Conservation (phyloP, 2,888 invertebrate genomes). For the Sycophila texana region DNA sequence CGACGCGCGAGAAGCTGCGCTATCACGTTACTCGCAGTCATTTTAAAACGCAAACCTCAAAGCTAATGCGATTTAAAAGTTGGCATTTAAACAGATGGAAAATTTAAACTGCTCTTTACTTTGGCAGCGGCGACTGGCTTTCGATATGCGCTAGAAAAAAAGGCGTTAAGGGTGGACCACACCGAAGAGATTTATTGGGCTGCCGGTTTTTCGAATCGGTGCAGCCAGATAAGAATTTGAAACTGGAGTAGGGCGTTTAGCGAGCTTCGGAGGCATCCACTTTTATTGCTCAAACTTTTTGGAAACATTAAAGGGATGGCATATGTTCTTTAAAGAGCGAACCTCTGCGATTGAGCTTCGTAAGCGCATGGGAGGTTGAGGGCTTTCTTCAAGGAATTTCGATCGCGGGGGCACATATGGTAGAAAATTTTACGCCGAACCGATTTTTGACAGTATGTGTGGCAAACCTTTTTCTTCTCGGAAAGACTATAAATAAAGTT, state of each 20-base stretch:
- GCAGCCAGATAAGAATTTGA: too few species aligned
- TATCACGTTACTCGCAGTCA: slow-evolving; percentile 45
- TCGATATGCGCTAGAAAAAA: slow-evolving; percentile 38
- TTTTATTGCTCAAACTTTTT: too few species aligned
- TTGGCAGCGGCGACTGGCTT: slow-evolving; percentile 42
- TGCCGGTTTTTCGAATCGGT: neutral
- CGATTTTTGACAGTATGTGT: neutral
- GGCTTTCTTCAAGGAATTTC: slow-evolving; percentile 18
- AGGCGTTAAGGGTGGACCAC: slow-evolving; percentile 13
- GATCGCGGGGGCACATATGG: neutral
- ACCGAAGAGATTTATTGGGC: neutral
- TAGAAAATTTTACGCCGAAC: neutral
- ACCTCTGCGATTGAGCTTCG: neutral
- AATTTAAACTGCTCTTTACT: slow-evolving; percentile 43
- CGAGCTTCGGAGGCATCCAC: too few species aligned
- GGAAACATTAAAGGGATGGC: too few species aligned
- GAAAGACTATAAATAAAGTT: slow-evolving; percentile 29
- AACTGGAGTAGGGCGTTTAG: too few species aligned
- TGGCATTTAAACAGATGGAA: slow-evolving; percentile 51
- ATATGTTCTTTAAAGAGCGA: neutral
- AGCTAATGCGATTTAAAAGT: slow-evolving; percentile 47
- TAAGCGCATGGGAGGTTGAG: too few species aligned
- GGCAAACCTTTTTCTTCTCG: too few species aligned
- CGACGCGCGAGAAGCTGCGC: neutral
- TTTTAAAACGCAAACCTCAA: slow-evolving; percentile 34